Evolutionary conservation across 1,140 invertebrate species (phyloP).

Genomic region (Pinna nobilis): DNA sequence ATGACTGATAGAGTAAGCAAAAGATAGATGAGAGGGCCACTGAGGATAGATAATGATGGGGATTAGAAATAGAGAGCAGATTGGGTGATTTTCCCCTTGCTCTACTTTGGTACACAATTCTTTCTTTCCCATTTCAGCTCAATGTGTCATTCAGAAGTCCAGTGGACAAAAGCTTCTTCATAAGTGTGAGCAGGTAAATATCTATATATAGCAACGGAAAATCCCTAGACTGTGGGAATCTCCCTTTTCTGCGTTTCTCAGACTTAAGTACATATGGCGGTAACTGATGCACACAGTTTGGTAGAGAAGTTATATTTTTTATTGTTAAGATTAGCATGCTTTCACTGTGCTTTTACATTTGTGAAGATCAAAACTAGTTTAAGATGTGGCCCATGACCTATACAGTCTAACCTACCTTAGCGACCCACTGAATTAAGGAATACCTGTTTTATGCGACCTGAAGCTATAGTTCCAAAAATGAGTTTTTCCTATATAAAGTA

Average conservation of each 20-base stretch:
- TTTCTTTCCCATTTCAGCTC: slow-evolving; percentile 48
- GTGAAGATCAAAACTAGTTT: too few relatives aligned
- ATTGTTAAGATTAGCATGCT: too few relatives aligned
- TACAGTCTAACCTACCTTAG: too few relatives aligned
- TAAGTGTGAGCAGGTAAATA: slow-evolving; percentile 85
- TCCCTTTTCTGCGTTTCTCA: neutral
- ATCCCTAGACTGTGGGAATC: too few relatives aligned
- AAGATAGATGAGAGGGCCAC: slow-evolving; percentile 93
- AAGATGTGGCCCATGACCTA: too few relatives aligned
- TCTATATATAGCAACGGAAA: neutral
- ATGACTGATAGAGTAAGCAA: slow-evolving; percentile 93
- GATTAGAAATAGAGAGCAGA: slow-evolving; percentile 79
- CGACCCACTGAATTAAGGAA: too few relatives aligned
- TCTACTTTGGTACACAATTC: neutral
- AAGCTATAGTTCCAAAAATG: neutral
- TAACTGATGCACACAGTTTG: too few relatives aligned
- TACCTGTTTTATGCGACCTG: too few relatives aligned
- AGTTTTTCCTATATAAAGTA: neutral
- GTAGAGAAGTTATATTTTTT: too few relatives aligned
- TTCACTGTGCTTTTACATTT: too few relatives aligned
- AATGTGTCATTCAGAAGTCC: slow-evolving; percentile 78
- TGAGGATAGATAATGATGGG: slow-evolving; percentile 94
- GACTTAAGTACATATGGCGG: neutral
- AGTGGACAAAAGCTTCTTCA: slow-evolving; percentile 91
- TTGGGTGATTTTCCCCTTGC: slow-evolving; percentile 21